These are phyloP conservation scores for Aspidoscelis tigris DNA, from an alignment of 2,113 vertebrate species.

Conservation along the genomic window DNA sequence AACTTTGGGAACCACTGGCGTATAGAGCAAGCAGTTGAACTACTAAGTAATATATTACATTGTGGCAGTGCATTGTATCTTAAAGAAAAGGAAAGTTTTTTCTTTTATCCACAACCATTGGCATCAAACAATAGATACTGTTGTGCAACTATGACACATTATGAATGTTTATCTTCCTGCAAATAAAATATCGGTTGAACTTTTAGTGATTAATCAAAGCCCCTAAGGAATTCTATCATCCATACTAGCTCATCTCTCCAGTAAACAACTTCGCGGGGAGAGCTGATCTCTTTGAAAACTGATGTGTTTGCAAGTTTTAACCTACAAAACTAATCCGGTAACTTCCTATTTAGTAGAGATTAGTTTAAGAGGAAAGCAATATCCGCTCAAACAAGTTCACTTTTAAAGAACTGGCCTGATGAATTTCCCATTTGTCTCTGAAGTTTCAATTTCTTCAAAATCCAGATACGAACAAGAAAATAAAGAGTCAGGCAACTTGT, in stretches of 20 bases:
- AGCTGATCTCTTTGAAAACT: neutral
- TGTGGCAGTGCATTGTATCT: no score
- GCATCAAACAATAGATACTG: neutral
- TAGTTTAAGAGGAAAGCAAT: conserved; percentile 31
- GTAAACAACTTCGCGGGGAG: neutral
- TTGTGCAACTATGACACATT: neutral
- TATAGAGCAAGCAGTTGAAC: no score
- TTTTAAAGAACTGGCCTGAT: conserved; percentile 17
- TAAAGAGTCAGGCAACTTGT: conserved; percentile 24
- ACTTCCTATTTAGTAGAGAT: conserved; percentile 1
- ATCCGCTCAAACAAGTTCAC: conserved; percentile 20
- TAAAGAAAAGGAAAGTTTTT: neutral
- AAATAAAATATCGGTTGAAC: neutral
- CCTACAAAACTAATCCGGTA: conserved; percentile 24
- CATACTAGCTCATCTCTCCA: neutral
- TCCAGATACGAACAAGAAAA: conserved; percentile 28
- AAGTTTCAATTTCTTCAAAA: conserved; percentile 2
- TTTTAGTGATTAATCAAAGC: conserved; percentile 18
- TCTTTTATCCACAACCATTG: neutral
- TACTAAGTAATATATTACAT: neutral
- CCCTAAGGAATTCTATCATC: neutral
- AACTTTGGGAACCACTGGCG: no score
- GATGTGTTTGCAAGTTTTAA: neutral
- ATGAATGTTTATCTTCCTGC: neutral
- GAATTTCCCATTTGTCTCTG: conserved; percentile 20